A percentile compares a stretch with the other conserved stretches of the same genome.
phyloP scores from a whole-genome alignment of 2,797 vertebrate genomes.

The Hippopotamyrus pictus region DNA sequence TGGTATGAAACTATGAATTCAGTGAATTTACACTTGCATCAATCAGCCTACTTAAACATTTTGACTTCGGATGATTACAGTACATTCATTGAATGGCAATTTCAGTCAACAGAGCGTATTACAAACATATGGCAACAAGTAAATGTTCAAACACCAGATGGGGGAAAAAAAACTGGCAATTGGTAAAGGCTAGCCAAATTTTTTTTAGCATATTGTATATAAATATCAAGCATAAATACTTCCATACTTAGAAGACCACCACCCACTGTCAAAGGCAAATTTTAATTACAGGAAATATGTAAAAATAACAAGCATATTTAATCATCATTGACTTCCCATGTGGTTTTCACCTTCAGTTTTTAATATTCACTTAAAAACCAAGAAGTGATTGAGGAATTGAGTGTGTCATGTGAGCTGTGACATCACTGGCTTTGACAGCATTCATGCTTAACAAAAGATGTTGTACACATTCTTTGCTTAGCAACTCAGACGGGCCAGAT shows the following conservation, averaged over 20 bases:
- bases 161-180: slow-evolving; percentile 43
- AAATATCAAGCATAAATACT: slow-evolving; percentile 38
- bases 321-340: background rate
- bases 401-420: background rate
- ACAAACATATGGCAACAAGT: slow-evolving; percentile 33
- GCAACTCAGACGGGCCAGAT: background rate
- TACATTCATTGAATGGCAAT: background rate
- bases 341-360: background rate
- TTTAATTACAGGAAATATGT: background rate
- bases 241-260: background rate
- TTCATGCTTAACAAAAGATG: background rate
- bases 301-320: background rate
- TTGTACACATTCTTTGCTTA: background rate
- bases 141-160: slow-evolving; percentile 23
- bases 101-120: background rate
- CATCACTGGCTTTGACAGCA: background rate
- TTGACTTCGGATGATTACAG: background rate
- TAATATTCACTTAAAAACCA: background rate
- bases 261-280: background rate
- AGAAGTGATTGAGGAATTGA: background rate
- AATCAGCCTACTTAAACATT: background rate
- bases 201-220: slow-evolving; percentile 50
- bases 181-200: slow-evolving; percentile 61
- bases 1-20: background rate
- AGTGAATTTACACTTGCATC: background rate